Conservation (phyloP, 2,797 vertebrate genomes). For the Coendou prehensilis region DNA sequence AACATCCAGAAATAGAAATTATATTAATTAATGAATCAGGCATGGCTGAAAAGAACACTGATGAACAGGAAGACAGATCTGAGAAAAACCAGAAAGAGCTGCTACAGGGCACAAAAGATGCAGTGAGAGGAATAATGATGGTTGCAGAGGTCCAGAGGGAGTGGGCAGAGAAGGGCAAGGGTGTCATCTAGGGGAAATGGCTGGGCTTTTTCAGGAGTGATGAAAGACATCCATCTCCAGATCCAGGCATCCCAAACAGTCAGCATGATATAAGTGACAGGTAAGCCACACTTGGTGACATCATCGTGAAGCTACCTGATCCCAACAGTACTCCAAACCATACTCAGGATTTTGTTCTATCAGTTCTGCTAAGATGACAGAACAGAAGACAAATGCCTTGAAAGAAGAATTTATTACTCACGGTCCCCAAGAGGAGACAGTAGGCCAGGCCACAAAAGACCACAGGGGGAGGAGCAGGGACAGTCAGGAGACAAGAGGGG, state of each 20-base stretch:
- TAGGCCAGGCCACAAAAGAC: background rate
- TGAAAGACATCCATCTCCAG: background rate
- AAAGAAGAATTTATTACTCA: background rate
- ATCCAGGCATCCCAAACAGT: background rate
- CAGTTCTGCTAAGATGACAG: background rate
- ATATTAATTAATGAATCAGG: background rate
- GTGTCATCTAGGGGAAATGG: background rate
- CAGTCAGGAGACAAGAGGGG: background rate
- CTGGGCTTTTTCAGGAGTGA: background rate
- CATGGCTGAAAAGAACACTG: background rate
- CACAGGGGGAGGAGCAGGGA: background rate
- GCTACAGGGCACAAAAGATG: background rate
- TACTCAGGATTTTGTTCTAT: background rate
- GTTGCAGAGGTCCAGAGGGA: background rate
- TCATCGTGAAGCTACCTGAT: no score
- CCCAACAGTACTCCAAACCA: no score
- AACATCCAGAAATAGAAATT: background rate
- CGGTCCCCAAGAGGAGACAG: background rate
- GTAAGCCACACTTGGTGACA: no score
- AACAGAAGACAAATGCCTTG: accelerated
- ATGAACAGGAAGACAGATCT: background rate
- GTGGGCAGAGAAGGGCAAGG: background rate
- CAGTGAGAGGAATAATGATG: accelerated
- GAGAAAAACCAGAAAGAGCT: background rate
- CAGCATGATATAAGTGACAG: accelerated